Percentiles rank a stretch among this genome's conserved stretches.
Conservation (phyloP, 2,888 invertebrate species). For the Aleiodes leptofemur region DNA sequence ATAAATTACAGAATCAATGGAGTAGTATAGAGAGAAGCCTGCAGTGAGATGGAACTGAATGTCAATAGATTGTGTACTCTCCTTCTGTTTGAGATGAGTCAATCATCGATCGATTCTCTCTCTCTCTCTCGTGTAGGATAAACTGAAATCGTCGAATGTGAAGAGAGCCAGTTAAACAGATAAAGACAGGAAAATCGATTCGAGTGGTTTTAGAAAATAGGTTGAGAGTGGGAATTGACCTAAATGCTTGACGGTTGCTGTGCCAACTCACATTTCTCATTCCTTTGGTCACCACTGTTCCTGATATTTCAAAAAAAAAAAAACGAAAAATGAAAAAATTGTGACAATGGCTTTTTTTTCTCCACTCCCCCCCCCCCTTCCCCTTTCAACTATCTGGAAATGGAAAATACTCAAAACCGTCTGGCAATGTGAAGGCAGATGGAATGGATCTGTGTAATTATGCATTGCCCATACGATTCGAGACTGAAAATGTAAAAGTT, state of each 20-base stretch:
- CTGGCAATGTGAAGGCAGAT: too few relatives aligned
- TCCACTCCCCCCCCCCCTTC: too few relatives aligned
- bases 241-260: conserved; percentile 24
- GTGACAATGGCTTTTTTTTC: too few relatives aligned
- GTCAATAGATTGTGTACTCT: not conserved
- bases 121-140: not conserved
- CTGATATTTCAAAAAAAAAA: not conserved
- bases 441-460: not conserved
- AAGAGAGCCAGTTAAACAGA: not conserved
- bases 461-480: not conserved
- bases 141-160: not conserved
- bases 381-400: too few relatives aligned
- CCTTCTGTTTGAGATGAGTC: not conserved
- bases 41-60: not conserved
- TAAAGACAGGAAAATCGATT: conserved; percentile 1
- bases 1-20: too few relatives aligned
- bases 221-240: conserved; percentile 25
- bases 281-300: not conserved
- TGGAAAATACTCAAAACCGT: too few relatives aligned
- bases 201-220: not conserved
- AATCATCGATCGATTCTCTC: conserved; percentile 24
- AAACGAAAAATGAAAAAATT: too few relatives aligned
- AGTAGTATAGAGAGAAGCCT: not conserved
- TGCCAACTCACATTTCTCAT: conserved; percentile 25
- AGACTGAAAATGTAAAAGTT: conserved; percentile 16